Evolutionary conservation across 2,797 vertebrate species (phyloP), one percentile per base, ranked within the genome.

Genomic region (Labroides dimidiatus): DNA sequence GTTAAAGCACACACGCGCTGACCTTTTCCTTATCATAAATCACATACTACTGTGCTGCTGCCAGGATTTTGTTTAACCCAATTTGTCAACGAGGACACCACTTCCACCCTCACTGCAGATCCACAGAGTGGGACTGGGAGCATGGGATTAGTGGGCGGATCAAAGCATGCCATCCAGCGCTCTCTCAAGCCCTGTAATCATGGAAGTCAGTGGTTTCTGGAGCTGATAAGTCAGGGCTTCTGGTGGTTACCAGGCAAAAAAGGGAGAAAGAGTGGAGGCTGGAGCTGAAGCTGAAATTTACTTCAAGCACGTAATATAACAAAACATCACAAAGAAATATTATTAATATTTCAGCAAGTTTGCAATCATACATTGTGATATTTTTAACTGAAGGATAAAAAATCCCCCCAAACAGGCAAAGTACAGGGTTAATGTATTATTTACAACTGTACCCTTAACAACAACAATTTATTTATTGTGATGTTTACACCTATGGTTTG

Each of bases 1-100:
- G 73, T 75, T 56, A 64, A 80, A 72, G 73, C 80, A 69, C 74
- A 80, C 17, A 56, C 59, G 51, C 78, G 36, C 73, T 91, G 92
- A 93, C 92, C 93, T 94, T 94, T 92, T 66, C 70, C 80, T 72
- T 56, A 70, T 89, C 87, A 90, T 93, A 93, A 93, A 93, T 94
- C 92, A 94, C 78, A 64, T 45, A 66, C 63, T 71, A 50, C 87
- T 83, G 86, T 91, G 93, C 84, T 78, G 84, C 88, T 92, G 93
- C 91, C 92, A 92, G 86, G 64, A 84, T 86, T 89, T 86, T 85
- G 87, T 92, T 93, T 91, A 90, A 91, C 87, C 88, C 89, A 93
- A 94, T 94, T 93, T 93, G 91, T 93, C 92, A 92, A 83, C 43
- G 80, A 75, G 74, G 85, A 87, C 82, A 76, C 75, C 78, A 82